phyloP scores from a whole-genome alignment of 2,797 vertebrate species.

The Parotocinclus haroldoi region DNA sequence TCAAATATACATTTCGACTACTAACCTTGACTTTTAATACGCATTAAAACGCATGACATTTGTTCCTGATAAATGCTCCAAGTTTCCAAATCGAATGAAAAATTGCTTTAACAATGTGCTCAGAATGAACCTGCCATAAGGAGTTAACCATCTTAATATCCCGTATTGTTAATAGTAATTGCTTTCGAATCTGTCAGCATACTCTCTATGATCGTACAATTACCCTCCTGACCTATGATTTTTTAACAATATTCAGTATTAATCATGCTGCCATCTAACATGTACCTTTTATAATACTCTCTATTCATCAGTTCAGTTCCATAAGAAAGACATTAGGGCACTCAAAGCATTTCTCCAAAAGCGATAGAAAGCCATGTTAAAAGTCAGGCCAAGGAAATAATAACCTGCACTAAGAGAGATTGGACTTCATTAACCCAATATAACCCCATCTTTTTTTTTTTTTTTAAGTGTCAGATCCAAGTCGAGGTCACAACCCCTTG shows the following conservation, averaged over 20 bases:
- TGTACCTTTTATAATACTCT: background rate
- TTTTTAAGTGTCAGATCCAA: constrained; percentile 53
- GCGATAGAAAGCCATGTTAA: constrained; percentile 11
- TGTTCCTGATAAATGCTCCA: background rate
- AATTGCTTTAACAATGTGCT: background rate
- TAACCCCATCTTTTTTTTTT: constrained; percentile 68
- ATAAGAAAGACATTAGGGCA: background rate
- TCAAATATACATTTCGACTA: too few relatives aligned
- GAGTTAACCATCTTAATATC: background rate
- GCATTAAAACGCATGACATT: background rate
- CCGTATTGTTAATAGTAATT: too few relatives aligned
- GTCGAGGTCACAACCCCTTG: constrained; percentile 47
- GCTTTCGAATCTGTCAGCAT: too few relatives aligned
- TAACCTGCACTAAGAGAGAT: constrained; percentile 53
- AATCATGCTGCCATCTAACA: background rate
- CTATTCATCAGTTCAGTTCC: background rate
- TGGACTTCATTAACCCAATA: constrained; percentile 67
- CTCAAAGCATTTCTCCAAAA: constrained; percentile 16
- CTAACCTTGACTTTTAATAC: too few relatives aligned
- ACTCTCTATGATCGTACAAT: too few relatives aligned
- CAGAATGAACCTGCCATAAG: background rate
- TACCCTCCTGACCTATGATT: background rate
- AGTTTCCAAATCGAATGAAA: background rate
- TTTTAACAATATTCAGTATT: constrained; percentile 10
- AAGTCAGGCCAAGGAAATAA: constrained; percentile 50